Percentiles rank a stretch among this genome's conserved stretches.
These are phyloP conservation scores for Tinamus guttatus DNA, from an alignment of 2,113 vertebrate species.

Conservation along the genomic window DNA sequence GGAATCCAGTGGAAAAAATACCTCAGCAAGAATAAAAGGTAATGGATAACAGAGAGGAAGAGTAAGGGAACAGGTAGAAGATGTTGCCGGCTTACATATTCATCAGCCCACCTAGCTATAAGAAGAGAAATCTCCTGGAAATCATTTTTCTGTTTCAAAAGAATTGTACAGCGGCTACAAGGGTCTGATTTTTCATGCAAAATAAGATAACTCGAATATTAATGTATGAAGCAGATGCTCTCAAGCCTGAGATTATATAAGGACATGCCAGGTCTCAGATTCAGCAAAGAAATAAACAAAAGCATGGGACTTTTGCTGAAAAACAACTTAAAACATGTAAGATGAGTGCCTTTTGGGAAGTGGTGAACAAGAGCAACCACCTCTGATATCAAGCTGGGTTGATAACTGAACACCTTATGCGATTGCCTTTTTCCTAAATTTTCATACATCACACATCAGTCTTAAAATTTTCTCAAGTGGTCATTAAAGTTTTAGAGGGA, in stretches of 20 bases:
- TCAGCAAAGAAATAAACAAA: background rate
- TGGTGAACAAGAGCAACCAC: background rate
- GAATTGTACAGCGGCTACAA: background rate
- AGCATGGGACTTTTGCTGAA: background rate
- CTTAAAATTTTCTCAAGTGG: background rate
- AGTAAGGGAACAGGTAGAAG: background rate
- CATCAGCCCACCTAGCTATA: background rate
- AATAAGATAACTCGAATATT: background rate
- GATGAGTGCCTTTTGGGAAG: background rate
- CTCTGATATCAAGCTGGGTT: background rate
- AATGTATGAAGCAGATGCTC: background rate
- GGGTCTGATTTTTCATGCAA: background rate
- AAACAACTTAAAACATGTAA: background rate
- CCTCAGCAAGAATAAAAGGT: background rate
- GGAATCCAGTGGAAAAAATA: background rate
- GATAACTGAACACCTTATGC: background rate
- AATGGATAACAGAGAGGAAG: background rate
- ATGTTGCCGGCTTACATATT: background rate
- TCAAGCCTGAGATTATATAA: background rate
- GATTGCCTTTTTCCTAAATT: background rate
- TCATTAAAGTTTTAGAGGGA: background rate
- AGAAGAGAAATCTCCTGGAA: background rate
- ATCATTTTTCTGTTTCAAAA: background rate
- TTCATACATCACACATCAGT: background rate
- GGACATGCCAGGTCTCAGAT: background rate